These are phyloP conservation scores for Crossoptilon crossoptilon DNA, from an alignment of 2,797 vertebrate genomes.

Conservation along the genomic window DNA sequence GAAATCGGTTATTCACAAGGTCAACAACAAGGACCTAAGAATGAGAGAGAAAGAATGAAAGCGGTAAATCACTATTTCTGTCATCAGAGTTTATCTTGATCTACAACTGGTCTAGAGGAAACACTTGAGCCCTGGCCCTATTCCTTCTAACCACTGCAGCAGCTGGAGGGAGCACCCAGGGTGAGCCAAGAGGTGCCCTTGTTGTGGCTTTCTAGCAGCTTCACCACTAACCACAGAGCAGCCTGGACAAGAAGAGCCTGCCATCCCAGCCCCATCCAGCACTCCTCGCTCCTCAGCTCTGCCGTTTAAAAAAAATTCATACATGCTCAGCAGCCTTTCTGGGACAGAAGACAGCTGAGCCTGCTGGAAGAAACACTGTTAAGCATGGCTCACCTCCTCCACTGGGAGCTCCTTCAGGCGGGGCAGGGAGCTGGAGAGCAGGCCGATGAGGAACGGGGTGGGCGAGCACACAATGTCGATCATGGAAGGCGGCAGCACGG, in stretches of 20 bases:
- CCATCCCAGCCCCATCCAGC: background rate
- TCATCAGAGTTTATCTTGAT: background rate
- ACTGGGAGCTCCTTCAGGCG: conserved; percentile 94
- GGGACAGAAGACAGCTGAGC: background rate
- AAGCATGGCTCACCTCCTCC: conserved; percentile 87
- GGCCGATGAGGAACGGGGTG: conserved; percentile 95
- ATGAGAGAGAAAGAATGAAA: conserved; percentile 37
- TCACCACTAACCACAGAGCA: conserved; percentile 3
- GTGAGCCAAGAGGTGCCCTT: background rate
- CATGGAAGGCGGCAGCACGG: conserved; percentile 95
- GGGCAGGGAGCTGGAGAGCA: conserved; percentile 93
- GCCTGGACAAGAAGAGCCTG: background rate
- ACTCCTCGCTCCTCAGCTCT: too few species aligned
- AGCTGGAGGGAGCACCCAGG: background rate
- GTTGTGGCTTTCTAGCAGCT: background rate
- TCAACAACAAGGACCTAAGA: conserved; percentile 94
- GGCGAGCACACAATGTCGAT: conserved; percentile 97
- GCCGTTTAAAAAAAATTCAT: too few species aligned
- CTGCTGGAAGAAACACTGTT: background rate
- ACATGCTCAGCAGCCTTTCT: background rate
- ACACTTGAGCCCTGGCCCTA: background rate
- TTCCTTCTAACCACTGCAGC: background rate
- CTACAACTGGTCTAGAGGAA: background rate
- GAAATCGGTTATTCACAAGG: conserved; percentile 93
- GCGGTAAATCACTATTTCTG: background rate